Percentiles rank a stretch among this genome's conserved stretches.
phyloP scores from a whole-genome alignment of 2,797 vertebrate genomes.

The Amazona ochrocephala region DNA sequence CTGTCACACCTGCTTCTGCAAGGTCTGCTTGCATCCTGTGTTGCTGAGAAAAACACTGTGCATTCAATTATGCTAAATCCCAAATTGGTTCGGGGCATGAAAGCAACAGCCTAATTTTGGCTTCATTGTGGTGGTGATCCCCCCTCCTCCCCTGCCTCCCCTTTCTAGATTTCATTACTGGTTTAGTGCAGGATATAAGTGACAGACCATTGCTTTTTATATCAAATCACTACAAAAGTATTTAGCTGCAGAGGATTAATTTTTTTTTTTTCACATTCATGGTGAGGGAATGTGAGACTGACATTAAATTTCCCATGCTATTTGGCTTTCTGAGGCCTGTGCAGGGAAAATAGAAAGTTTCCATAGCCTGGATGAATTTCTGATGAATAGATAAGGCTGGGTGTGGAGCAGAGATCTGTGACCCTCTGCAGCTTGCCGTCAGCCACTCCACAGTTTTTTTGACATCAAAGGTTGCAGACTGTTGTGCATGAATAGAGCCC shows the following conservation, averaged over 20 bases:
- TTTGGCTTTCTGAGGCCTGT: slow-evolving; percentile 61
- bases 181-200: neutral
- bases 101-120: neutral
- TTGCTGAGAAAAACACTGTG: neutral
- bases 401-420: slow-evolving; percentile 40
- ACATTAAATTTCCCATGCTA: slow-evolving; percentile 66
- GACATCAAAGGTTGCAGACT: slow-evolving; percentile 75
- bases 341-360: slow-evolving; percentile 63
- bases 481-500: slow-evolving; percentile 72
- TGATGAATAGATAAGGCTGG: slow-evolving; percentile 74
- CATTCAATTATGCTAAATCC: neutral
- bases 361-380: slow-evolving; percentile 69
- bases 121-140: neutral
- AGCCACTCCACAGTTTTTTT: slow-evolving; percentile 48
- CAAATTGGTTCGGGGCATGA: neutral
- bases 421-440: slow-evolving; percentile 59
- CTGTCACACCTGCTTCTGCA: neutral
- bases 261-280: slow-evolving; percentile 40
- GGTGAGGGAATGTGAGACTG: slow-evolving; percentile 46
- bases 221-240: slow-evolving; percentile 41
- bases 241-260: slow-evolving; percentile 58
- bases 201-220: slow-evolving; percentile 56
- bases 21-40: neutral
- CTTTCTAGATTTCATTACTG: slow-evolving; percentile 28
- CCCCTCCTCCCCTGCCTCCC: neutral